Conservation (phyloP, 2,113 vertebrate genomes). For the Barnardius zonarius region DNA sequence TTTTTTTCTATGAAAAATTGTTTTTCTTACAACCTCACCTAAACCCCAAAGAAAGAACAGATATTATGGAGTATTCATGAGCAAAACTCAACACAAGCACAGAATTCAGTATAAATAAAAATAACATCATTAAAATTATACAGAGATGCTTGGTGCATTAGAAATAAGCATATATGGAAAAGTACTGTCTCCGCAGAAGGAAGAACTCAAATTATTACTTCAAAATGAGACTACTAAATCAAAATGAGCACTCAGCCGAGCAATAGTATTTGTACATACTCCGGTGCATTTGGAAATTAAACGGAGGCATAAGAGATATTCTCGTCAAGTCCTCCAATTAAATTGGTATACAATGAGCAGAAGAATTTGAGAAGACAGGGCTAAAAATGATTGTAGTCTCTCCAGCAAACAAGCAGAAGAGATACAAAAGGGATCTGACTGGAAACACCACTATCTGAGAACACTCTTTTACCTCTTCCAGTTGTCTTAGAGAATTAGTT, state of each 20-base stretch:
- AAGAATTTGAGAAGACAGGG: neutral
- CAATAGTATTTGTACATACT: neutral
- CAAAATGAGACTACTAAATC: slow-evolving; percentile 1
- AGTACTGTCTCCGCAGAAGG: neutral
- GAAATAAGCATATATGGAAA: slow-evolving; percentile 12
- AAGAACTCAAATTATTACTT: slow-evolving; percentile 11
- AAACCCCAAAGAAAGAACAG: neutral
- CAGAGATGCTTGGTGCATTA: neutral
- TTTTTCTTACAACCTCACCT: neutral
- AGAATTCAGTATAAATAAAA: neutral
- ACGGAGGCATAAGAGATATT: neutral
- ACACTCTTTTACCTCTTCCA: neutral
- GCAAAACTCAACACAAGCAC: neutral
- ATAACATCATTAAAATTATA: neutral
- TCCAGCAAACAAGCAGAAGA: neutral
- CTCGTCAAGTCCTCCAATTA: neutral
- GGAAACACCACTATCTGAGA: neutral
- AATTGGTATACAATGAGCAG: neutral
- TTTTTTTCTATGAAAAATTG: neutral
- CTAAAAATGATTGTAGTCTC: neutral
- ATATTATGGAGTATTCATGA: neutral
- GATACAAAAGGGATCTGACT: neutral
- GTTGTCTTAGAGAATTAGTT: neutral
- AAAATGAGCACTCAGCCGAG: neutral
- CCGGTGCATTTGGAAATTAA: neutral